phyloP scores from a whole-genome alignment of 1,140 invertebrate species.

The Pseudachorutes palmiensis region DNA sequence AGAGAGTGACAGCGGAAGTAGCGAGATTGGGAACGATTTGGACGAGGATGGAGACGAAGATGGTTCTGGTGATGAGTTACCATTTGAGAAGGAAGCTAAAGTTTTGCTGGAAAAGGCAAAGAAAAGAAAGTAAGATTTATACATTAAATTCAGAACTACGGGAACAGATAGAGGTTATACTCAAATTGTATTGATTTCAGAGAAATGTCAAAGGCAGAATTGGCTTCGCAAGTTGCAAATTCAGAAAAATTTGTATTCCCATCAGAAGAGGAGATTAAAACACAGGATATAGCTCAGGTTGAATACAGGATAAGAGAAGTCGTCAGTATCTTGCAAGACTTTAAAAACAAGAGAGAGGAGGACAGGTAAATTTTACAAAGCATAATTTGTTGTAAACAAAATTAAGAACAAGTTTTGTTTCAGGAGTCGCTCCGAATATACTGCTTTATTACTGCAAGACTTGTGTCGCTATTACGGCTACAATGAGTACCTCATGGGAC shows the following conservation, averaged over 20 bases:
- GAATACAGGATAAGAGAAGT: constrained; percentile 87
- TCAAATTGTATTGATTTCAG: constrained; percentile 42
- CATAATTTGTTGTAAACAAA: no score
- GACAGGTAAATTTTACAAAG: constrained; percentile 47
- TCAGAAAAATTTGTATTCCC: constrained; percentile 70
- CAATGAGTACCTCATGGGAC: constrained; percentile 91
- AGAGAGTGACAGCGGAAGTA: constrained; percentile 40
- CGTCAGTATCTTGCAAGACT: constrained; percentile 77
- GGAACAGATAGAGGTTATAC: not conserved
- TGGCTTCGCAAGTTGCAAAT: constrained; percentile 63
- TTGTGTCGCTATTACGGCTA: constrained; percentile 95
- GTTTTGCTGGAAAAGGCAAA: constrained; percentile 60
- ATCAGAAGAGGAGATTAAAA: constrained; percentile 59
- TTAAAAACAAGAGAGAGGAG: constrained; percentile 66
- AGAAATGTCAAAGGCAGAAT: constrained; percentile 61
- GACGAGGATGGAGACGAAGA: constrained; percentile 43
- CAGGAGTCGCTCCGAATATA: constrained; percentile 71
- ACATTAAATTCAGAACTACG: no score
- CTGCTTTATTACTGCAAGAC: constrained; percentile 68
- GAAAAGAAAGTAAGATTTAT: constrained; percentile 12
- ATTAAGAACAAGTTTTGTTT: constrained; percentile 32
- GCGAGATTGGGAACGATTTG: constrained; percentile 44
- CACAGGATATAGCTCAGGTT: constrained; percentile 63
- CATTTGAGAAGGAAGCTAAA: constrained; percentile 77
- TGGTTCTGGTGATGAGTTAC: constrained; percentile 51